phyloP scores from a whole-genome alignment of 2,888 invertebrate genomes.

The Carcina quercana region DNA sequence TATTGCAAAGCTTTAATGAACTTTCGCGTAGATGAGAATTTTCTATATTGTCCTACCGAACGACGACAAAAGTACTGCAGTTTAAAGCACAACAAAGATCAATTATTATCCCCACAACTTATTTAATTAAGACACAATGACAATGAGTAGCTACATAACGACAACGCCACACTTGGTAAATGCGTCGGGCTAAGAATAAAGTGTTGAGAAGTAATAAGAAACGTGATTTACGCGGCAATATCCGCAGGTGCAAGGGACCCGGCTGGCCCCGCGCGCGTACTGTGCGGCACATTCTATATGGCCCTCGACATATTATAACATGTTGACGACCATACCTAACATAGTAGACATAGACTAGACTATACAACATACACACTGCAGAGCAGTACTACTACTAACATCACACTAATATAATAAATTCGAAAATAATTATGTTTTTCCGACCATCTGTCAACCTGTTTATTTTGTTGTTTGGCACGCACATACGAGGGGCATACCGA shows the following conservation, averaged over 20 bases:
- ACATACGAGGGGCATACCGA: too few species aligned
- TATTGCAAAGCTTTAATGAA: too few species aligned
- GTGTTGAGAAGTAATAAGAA: slow-evolving; percentile 55
- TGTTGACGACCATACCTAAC: slow-evolving; percentile 33
- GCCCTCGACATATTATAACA: slow-evolving; percentile 32
- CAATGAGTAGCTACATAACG: neutral
- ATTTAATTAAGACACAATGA: neutral
- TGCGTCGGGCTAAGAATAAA: slow-evolving; percentile 33
- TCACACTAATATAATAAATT: too few species aligned
- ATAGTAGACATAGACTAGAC: too few species aligned
- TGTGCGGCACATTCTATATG: slow-evolving; percentile 21
- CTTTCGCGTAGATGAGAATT: too few species aligned
- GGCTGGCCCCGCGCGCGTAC: slow-evolving; percentile 27
- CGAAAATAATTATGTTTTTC: too few species aligned
- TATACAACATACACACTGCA: too few species aligned
- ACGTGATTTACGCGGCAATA: slow-evolving; percentile 65
- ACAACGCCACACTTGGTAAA: slow-evolving; percentile 14
- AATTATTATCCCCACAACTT: too few species aligned
- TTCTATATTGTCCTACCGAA: neutral
- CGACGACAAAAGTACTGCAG: neutral
- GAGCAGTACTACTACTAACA: too few species aligned
- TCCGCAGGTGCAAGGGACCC: slow-evolving; percentile 58
- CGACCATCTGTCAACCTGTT: too few species aligned
- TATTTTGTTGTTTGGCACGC: too few species aligned
- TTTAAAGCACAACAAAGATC: too few species aligned